Evolutionary conservation across 2,113 vertebrate genomes (phyloP), one percentile per base, ranked within the genome.

Genomic region (Tapirus terrestris): DNA sequence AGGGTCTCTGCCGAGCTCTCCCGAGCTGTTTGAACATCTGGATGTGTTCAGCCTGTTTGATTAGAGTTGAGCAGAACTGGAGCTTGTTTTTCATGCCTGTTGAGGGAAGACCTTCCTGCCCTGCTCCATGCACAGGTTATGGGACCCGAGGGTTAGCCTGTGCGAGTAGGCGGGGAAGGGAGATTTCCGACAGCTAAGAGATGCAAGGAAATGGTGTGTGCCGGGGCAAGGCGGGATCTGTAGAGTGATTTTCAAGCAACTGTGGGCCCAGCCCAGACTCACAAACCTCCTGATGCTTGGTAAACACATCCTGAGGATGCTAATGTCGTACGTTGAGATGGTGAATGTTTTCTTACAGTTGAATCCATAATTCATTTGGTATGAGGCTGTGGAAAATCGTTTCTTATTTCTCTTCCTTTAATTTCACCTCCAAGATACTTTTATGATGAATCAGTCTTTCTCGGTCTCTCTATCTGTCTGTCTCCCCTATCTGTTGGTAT

Each of bases 381-480:
- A 63, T 45, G 43, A 77, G 61, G 39, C 75, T 77, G 5, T 61
- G 33, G n/a, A 85, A 51, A 81, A 67, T 48, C 75, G 33, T 85
- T 72, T 51, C 81, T 88, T 87, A 27, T 63, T 91, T 87, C 23
- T 21, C 67, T 97, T 67, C 36, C 53, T 73, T 73, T 79, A 45
- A 84, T 87, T 87, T 91, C 81, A 73, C 45, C 93, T 76, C 80
- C 63, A 84, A 33, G 51, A 33, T 89, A 82, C 51, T 93, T 89
- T 88, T 43, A 77, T 70, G 51, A 81, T 88, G 76, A 91, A 14
- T n/a, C 39, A n/a, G 51, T 45, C 60, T 89, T 18, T 82, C 73
- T 84, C 56, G 31, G 12, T 82, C 29, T 90, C 12, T 86, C 70
- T 58, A 4, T 23, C 36, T 39, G 10, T 70, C 9, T 73, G 17